Evolutionary conservation across 1,140 invertebrate species (phyloP).

Genomic region (Odontomachus brunneus): DNA sequence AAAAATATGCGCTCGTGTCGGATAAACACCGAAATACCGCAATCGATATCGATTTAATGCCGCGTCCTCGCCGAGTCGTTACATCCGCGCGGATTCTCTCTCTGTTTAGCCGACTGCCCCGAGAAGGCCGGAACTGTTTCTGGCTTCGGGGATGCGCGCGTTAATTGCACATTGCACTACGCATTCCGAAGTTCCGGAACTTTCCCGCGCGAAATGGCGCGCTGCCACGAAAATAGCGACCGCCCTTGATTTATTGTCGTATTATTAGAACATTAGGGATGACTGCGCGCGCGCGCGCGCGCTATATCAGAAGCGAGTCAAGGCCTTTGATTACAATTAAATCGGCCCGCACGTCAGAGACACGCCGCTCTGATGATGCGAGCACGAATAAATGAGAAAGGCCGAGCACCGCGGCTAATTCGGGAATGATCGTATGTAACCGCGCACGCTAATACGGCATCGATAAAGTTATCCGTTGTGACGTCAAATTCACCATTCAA

Average conservation of each 20-base stretch:
- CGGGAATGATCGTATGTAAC: background rate
- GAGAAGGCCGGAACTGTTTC: no score
- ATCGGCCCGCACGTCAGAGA: constrained; percentile 61
- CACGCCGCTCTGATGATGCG: constrained; percentile 24
- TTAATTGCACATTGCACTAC: constrained; percentile 50
- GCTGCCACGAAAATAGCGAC: constrained; percentile 73
- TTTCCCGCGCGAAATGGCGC: constrained; percentile 12
- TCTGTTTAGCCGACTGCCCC: no score
- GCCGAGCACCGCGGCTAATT: background rate
- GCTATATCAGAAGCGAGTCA: constrained; percentile 69
- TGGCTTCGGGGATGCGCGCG: background rate
- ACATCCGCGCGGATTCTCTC: no score
- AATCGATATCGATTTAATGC: constrained; percentile 23
- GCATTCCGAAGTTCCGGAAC: constrained; percentile 39
- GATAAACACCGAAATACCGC: background rate
- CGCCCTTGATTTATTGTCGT: constrained; percentile 81
- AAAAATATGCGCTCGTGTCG: constrained; percentile 2
- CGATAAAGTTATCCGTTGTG: no score
- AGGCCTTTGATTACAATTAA: constrained; percentile 79
- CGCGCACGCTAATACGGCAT: background rate
- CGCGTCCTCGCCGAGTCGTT: no score
- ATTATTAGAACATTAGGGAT: constrained; percentile 78
- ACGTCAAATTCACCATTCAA: no score
- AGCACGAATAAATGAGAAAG: background rate
- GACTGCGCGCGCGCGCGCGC: background rate